Evolutionary conservation across 2,888 invertebrate genomes (phyloP), one percentile per base, ranked within the genome.

Genomic region (Nomada ruficornis): DNA sequence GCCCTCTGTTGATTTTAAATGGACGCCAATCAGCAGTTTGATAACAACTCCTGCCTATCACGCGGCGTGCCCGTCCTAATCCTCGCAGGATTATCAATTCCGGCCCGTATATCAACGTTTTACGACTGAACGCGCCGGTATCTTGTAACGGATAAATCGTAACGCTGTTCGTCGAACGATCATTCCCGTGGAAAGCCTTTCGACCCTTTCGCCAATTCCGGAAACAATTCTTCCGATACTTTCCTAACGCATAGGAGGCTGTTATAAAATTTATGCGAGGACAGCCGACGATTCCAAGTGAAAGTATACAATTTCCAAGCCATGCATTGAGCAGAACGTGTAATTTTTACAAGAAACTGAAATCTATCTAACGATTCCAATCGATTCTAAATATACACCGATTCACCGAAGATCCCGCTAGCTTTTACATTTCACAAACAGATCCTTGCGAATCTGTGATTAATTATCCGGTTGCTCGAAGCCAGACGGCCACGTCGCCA

Each of bases 1-100:
- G 64, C 47, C 64, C 42, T 44, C 36, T 15, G 55, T 74, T 57
- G 62, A 78, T 68, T 78, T 78, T 74, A 73, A 74, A 55, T 67
- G 62, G 74, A 68, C 23, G 47, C 60, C 67, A 55, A 55, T 68
- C 74, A 36, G 36, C 18, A n/a, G 54, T 23, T 26, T 18, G 73
- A 59, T 20, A 20, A 23, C 55, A 47, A 44, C 36, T 74, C 60
- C 60, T 29, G 69, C 52, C 69, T 36, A 44, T 69, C 69, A 4
- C 44, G 18, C 47, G 60, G 20, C 26, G 20, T 47, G 23, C 13
- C 15, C 18, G 42, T 20, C 15, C n/a, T 20, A 13, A 42, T 29
- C 54, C 52, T n/a, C 52, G 18, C n/a, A n/a, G 26, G 65, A 29
- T 50, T 50, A 18, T 68, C 60, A 54, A 54, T 75, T 26, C 9